These are phyloP conservation scores for Pyrochroa serraticornis DNA, from an alignment of 2,888 invertebrate species.

Conservation along the genomic window DNA sequence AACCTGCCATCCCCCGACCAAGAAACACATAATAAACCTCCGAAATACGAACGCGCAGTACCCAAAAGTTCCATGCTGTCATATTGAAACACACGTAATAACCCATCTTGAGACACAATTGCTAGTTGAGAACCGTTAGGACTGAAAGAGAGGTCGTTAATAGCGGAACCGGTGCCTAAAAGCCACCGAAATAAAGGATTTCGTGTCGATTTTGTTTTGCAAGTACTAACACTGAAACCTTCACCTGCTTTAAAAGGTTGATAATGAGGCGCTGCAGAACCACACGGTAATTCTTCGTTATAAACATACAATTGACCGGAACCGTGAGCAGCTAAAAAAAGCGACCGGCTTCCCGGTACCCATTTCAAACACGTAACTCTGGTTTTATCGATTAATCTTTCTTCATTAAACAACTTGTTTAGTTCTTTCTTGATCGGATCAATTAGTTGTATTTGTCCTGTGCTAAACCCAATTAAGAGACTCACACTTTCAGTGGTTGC, in stretches of 20 bases:
- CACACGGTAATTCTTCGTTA: constrained; percentile 92
- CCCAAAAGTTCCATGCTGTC: constrained; percentile 96
- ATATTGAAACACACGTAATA: constrained; percentile 94
- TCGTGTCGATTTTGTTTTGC: constrained; percentile 93
- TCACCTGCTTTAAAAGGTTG: constrained; percentile 95
- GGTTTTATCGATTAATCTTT: constrained; percentile 93
- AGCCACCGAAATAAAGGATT: constrained; percentile 95
- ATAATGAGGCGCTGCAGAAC: constrained; percentile 89
- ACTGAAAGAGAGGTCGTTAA: constrained; percentile 97
- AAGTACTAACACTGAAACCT: constrained; percentile 91
- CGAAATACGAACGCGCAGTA: constrained; percentile 94
- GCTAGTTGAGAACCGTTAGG: constrained; percentile 93
- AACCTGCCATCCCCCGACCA: constrained; percentile 98
- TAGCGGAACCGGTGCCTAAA: constrained; percentile 70
- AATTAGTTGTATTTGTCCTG: constrained; percentile 97
- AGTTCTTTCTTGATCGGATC: constrained; percentile 97
- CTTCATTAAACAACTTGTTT: constrained; percentile 97
- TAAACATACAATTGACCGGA: constrained; percentile 98
- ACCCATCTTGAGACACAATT: constrained; percentile 93
- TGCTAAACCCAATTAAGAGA: constrained; percentile 95
- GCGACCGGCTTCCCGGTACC: constrained; percentile 93
- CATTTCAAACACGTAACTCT: constrained; percentile 97
- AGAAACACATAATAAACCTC: constrained; percentile 94
- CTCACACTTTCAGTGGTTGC: constrained; percentile 85
- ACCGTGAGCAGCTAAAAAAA: constrained; percentile 93